Conservation (phyloP, 2,113 vertebrate genomes). For the Lycaon pictus region DNA sequence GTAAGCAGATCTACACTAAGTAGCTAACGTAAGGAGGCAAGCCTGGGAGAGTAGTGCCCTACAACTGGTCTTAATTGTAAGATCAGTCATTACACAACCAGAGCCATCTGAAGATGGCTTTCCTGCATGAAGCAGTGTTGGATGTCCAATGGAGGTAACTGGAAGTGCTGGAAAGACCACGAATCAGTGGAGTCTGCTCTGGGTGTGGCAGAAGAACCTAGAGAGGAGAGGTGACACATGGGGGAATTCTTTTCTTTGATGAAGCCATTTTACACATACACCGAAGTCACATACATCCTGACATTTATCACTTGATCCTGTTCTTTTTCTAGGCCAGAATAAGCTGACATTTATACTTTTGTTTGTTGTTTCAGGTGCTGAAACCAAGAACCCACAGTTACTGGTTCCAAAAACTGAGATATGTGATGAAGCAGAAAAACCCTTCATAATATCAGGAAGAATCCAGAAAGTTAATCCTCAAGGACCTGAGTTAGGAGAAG, state of each 20-base stretch:
- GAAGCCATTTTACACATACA: background rate
- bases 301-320: background rate
- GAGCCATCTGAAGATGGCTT: background rate
- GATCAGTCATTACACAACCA: background rate
- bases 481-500: slow-evolving; percentile 42
- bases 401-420: slow-evolving; percentile 75
- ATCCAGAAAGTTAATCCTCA: slow-evolving; percentile 51
- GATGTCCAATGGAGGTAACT: background rate
- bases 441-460: slow-evolving; percentile 14
- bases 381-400: slow-evolving; percentile 64
- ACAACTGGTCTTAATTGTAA: background rate
- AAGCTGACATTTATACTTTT: slow-evolving; percentile 49
- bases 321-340: slow-evolving; percentile 30
- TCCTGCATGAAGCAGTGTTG: background rate
- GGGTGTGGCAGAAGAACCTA: background rate
- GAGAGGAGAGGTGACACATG: background rate
- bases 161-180: background rate
- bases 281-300: background rate
- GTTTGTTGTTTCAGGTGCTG: slow-evolving; percentile 53
- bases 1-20: background rate
- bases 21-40: background rate
- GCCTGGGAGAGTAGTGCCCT: background rate
- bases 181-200: background rate
- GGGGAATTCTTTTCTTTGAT: background rate
- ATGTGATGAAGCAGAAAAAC: slow-evolving; percentile 62